Conservation (phyloP, 1,140 invertebrate species). For the Tetramorium parvispinum region DNA sequence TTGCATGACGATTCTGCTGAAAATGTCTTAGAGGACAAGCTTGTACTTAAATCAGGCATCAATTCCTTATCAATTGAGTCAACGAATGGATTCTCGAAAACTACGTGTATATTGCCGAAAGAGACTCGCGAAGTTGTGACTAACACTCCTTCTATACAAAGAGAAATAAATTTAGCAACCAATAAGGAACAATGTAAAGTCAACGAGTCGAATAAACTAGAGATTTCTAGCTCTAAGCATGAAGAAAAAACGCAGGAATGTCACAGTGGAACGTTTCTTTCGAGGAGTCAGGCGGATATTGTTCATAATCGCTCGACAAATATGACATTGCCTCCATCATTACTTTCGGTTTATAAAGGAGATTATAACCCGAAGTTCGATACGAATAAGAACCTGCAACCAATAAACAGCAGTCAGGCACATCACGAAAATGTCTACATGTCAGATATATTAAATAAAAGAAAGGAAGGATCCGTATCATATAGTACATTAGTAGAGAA, state of each 20-base stretch:
- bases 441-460: constrained; percentile 24
- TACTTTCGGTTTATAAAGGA: background rate
- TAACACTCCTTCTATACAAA: background rate
- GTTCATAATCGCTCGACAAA: background rate
- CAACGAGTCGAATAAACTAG: background rate
- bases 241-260: background rate
- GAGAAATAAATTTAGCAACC: background rate
- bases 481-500: background rate
- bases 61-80: background rate
- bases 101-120: background rate
- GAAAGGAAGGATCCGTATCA: background rate
- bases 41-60: background rate
- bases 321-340: background rate
- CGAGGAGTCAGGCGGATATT: background rate
- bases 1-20: constrained; percentile 22
- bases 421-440: constrained; percentile 4
- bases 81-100: background rate
- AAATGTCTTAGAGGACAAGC: background rate
- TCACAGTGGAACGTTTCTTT: background rate
- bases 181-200: background rate
- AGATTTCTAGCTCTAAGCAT: background rate
- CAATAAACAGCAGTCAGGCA: background rate
- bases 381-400: background rate
- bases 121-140: background rate
- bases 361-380: background rate